Base-by-base conservation (phyloP, 2,797 vertebrate species). In the Sebastes paucispinis region DNA sequence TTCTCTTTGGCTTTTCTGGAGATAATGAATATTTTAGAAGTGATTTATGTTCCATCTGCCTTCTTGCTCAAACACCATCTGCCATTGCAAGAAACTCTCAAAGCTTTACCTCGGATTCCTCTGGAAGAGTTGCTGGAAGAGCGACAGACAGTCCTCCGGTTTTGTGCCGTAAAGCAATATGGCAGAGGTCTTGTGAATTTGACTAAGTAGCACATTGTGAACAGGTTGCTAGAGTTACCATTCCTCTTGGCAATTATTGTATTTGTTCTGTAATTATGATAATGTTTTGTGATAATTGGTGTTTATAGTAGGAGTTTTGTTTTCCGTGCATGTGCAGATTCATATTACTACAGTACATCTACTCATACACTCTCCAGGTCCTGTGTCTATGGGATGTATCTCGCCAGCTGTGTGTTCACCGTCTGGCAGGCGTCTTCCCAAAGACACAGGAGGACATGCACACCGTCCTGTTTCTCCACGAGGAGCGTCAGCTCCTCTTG, bases 341-440 rank as follows among this genome's bases (percentile, higher is more conserved):
- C 29, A 29, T 57, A 18, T 5, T 24, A 14, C 3, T 39, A 31
- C 58, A 50, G 8, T 20, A 31, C 50, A 59, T 67, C 4, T 57
- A 2, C 22, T 54, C 32, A 10, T 24, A 8, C 31, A 16, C 47
- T 39, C 5, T 82, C 34, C 88, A 98, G 97, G 94, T 97, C 62
- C 87, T 97, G 90, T 95, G 96, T 89, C 88, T 95, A 11, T 96
- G 96, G 97, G 96, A 97, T 69, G 88, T 97, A 80, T 94, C 96
- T 34, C 95, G 93, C 85, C 96, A 96, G 90, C 93, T 96, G 65
- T 91, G 95, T 73, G 83, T 96, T 80, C 94, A 96, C 67, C 95
- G 95, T 71, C 86, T 96, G 73, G 86, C 91, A 1, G 95, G 92
- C 31, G 83, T 96, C 58, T 95, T 97, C 87, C 96, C 96, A 43